phyloP scores from a whole-genome alignment of 2,888 invertebrate species.

The Trissolcus japonicus region DNA sequence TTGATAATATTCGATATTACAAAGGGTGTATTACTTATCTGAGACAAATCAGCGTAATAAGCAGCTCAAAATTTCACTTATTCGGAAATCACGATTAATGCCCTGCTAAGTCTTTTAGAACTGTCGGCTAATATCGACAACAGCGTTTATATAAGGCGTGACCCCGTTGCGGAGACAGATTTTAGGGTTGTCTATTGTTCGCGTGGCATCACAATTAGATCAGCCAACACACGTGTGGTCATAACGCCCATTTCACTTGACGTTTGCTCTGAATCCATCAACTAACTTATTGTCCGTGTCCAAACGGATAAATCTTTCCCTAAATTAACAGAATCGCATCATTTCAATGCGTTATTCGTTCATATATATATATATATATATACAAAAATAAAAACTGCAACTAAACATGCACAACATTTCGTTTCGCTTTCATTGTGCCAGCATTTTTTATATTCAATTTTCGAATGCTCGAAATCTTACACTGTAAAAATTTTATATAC shows the following conservation, averaged over 20 bases:
- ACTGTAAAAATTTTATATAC: not conserved
- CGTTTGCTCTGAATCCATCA: slow-evolving; percentile 41
- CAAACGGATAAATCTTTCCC: slow-evolving; percentile 49
- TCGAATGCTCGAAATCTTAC: not conserved
- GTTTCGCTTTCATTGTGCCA: not conserved
- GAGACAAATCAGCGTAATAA: slow-evolving; percentile 55
- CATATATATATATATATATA: too few relatives aligned
- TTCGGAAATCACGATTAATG: slow-evolving; percentile 49
- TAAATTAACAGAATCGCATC: slow-evolving; percentile 40
- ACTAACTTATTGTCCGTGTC: slow-evolving; percentile 44
- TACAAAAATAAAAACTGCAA: not conserved
- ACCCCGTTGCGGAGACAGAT: slow-evolving; percentile 58
- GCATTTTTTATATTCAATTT: not conserved
- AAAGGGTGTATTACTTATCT: slow-evolving; percentile 23
- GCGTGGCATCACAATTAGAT: slow-evolving; percentile 66
- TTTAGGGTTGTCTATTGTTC: slow-evolving; percentile 58
- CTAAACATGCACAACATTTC: too few relatives aligned
- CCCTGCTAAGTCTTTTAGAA: slow-evolving; percentile 51
- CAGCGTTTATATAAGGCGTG: slow-evolving; percentile 58
- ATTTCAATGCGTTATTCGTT: slow-evolving; percentile 11
- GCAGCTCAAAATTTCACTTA: slow-evolving; percentile 43
- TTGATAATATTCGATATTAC: too few relatives aligned
- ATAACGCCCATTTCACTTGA: slow-evolving; percentile 50
- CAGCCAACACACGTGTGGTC: slow-evolving; percentile 65
- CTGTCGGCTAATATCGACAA: slow-evolving; percentile 54